Base-by-base conservation (phyloP, 2,888 invertebrate genomes). In the Parnassius orleans region DNA sequence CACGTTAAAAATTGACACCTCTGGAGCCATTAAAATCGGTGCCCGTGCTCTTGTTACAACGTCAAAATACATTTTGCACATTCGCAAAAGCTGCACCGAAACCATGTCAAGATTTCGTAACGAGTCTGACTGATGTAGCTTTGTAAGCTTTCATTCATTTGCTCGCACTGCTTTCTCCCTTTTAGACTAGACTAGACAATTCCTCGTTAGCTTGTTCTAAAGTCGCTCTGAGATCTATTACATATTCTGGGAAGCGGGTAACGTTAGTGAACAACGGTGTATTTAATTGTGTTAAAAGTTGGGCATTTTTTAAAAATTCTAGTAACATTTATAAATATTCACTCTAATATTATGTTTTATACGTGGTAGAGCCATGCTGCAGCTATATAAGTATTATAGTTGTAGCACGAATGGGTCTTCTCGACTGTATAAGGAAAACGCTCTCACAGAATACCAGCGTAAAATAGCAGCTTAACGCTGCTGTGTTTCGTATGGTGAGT, bases 61-160 rank as follows among this genome's bases (percentile, higher is more conserved):
- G 33, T 53, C 50, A 53, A 53, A 53, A 43, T 63, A 54, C 58
- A 51, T 63, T 61, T 58, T 41, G 53, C 48, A 53, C 53, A 48
- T 50, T 57, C 12, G 52, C 48, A 62, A 62, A 62, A 57, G 53
- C 53, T 47, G 3, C 12, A 43, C n/a, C 51, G 60, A 69, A 76
- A 74, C 68, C 72, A 54, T 76, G 77, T 76, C 77, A 76, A 76
- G 76, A 72, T 63, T 68, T 66, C 52, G 67, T 75, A 73, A 75
- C 77, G 72, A 72, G 69, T 65, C 69, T 66, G 56, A 62, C 61
- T 62, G 51, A 59, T 65, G 68, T 56, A 59, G 60, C 61, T 58
- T 64, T 56, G 61, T 56, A 51, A 59, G 58, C 61, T 53, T 64
- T 51, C 61, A 53, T 53, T 19, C 59, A 61, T 61, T 65, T 47